Conservation (phyloP, 2,797 vertebrate genomes). For the Graptemys geographica region DNA sequence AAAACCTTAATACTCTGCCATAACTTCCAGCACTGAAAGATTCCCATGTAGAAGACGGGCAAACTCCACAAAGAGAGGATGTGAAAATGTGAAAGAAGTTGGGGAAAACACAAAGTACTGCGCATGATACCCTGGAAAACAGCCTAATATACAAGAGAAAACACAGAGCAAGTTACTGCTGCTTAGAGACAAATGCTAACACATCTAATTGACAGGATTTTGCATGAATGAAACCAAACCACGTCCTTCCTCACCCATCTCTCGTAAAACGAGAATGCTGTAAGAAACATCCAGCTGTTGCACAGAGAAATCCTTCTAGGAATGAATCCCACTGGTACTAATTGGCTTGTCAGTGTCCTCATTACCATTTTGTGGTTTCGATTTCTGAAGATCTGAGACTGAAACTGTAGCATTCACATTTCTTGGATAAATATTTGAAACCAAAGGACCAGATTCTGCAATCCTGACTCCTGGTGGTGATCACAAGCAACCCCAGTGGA, state of each 20-base stretch:
- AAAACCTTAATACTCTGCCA: neutral
- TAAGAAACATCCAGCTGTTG: neutral
- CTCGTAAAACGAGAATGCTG: neutral
- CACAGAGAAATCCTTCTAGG: neutral
- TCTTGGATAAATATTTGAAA: neutral
- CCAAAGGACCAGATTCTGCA: accelerated
- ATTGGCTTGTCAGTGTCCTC: neutral
- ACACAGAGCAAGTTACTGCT: neutral
- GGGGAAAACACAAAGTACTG: neutral
- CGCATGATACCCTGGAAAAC: neutral
- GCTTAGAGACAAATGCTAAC: neutral
- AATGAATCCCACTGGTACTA: neutral
- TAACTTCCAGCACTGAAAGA: neutral
- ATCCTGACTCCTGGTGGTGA: neutral
- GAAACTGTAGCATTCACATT: neutral
- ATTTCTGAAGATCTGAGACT: neutral
- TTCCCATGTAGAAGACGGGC: neutral
- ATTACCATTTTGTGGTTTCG: neutral
- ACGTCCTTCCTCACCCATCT: neutral
- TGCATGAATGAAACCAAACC: slow-evolving; percentile 15
- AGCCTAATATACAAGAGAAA: neutral
- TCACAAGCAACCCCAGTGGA: neutral
- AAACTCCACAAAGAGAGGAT: neutral
- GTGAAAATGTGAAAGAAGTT: neutral
- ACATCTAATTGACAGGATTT: neutral